phyloP scores from a whole-genome alignment of 2,888 invertebrate genomes.

The Tetranychus truncatus region DNA sequence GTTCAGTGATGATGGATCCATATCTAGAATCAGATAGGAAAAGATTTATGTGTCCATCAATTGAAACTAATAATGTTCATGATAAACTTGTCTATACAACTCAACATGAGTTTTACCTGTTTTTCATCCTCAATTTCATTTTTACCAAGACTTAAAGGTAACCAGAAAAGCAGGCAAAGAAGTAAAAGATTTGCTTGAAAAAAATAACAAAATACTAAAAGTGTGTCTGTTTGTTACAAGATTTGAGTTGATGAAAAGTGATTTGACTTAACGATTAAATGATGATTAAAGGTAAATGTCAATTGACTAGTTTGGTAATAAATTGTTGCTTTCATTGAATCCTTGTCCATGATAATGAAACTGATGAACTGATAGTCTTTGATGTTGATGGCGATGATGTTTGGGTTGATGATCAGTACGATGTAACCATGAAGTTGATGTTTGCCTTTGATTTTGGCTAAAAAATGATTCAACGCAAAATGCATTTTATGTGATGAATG shows the following conservation, averaged over 20 bases:
- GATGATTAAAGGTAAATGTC: background rate
- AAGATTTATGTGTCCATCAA: constrained; percentile 1
- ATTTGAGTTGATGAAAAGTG: no score
- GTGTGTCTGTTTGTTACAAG: background rate
- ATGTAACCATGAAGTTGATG: background rate
- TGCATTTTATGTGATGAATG: background rate
- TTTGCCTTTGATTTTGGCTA: background rate
- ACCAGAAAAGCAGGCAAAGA: no score
- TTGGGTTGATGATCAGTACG: no score
- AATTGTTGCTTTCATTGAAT: background rate
- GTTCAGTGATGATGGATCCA: background rate
- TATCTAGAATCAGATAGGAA: background rate
- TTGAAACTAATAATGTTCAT: background rate
- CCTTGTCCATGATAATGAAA: background rate
- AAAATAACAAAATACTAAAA: background rate
- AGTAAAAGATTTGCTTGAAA: no score
- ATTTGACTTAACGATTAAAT: background rate
- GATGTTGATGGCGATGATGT: no score
- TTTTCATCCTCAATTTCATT: background rate
- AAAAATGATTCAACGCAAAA: background rate
- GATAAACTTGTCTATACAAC: background rate
- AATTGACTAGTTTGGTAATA: background rate
- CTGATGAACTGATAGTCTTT: no score
- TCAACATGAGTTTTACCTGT: background rate
- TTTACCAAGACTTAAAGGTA: no score